Evolutionary conservation across 2,888 invertebrate species (phyloP).

Genomic region (Ennomos quercinarius): DNA sequence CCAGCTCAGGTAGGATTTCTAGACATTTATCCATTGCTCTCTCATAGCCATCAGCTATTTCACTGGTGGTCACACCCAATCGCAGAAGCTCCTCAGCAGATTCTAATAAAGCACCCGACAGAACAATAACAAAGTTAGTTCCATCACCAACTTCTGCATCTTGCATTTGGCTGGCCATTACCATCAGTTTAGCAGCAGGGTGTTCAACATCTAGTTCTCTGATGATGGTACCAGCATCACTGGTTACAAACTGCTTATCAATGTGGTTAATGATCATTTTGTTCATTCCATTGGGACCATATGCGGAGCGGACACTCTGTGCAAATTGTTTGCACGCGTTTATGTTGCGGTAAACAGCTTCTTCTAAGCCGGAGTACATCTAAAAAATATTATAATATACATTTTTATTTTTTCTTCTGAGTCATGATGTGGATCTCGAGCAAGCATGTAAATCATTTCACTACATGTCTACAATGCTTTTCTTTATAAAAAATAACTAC

Average conservation of each 20-base stretch:
- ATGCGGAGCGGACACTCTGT: conserved; percentile 96
- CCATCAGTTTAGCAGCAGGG: conserved; percentile 98
- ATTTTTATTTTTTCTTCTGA: no score
- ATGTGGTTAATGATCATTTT: conserved; percentile 99
- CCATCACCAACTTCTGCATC: conserved; percentile 99
- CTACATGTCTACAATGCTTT: no score
- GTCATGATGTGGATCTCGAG: no score
- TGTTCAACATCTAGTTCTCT: conserved; percentile 98
- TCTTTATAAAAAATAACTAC: neutral
- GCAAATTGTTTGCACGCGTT: conserved; percentile 98
- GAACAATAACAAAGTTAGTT: conserved; percentile 98
- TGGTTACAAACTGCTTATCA: conserved; percentile 99
- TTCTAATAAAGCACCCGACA: conserved; percentile 96
- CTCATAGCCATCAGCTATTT: conserved; percentile 98
- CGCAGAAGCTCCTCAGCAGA: conserved; percentile 96
- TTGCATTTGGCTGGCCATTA: conserved; percentile 98
- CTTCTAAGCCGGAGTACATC: conserved; percentile 96
- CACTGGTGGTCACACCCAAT: conserved; percentile 98
- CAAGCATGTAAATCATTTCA: no score
- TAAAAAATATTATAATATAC: conserved; percentile 52
- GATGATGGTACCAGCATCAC: conserved; percentile 99
- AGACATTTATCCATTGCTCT: conserved; percentile 94
- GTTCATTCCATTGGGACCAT: conserved; percentile 99
- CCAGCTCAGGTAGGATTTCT: conserved; percentile 94
- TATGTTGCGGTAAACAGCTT: conserved; percentile 98